Evolutionary conservation across 2,888 invertebrate species (phyloP).

Genomic region (Coelopa pilipes): DNA sequence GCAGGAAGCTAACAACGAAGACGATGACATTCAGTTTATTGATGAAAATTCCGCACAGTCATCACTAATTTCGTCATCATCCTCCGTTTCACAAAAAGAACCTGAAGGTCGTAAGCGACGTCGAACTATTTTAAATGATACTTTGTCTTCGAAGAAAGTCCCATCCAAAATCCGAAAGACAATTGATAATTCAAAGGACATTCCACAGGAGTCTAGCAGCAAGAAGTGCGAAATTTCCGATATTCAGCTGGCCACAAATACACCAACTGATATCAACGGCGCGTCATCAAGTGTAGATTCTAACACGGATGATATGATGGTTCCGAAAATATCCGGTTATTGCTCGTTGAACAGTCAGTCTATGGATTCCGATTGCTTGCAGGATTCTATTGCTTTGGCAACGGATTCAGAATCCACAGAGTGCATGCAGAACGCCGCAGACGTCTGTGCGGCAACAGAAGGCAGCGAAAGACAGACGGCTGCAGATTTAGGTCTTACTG

Average conservation of each 20-base stretch:
- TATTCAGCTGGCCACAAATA: background rate
- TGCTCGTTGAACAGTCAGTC: constrained; percentile 8
- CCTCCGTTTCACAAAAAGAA: background rate
- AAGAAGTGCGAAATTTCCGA: background rate
- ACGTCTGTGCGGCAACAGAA: constrained; percentile 10
- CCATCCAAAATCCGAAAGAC: background rate
- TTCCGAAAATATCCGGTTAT: constrained; percentile 9
- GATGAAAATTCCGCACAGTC: constrained; percentile 19
- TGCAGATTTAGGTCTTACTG: constrained; percentile 18
- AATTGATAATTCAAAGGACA: too few species aligned
- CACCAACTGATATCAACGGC: background rate
- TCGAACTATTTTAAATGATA: background rate
- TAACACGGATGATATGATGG: background rate
- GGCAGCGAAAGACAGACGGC: constrained; percentile 19
- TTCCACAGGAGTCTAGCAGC: too few species aligned
- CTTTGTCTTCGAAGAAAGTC: too few species aligned
- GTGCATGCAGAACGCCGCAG: background rate
- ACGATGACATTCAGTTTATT: constrained; percentile 26
- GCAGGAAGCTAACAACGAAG: background rate
- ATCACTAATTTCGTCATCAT: background rate
- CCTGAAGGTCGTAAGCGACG: constrained; percentile 17
- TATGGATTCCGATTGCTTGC: background rate
- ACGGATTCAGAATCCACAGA: background rate
- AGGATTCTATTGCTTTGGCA: too few species aligned
- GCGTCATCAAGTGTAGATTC: background rate